phyloP scores from a whole-genome alignment of 1,140 invertebrate genomes.

The Pseudoatta argentina region DNA sequence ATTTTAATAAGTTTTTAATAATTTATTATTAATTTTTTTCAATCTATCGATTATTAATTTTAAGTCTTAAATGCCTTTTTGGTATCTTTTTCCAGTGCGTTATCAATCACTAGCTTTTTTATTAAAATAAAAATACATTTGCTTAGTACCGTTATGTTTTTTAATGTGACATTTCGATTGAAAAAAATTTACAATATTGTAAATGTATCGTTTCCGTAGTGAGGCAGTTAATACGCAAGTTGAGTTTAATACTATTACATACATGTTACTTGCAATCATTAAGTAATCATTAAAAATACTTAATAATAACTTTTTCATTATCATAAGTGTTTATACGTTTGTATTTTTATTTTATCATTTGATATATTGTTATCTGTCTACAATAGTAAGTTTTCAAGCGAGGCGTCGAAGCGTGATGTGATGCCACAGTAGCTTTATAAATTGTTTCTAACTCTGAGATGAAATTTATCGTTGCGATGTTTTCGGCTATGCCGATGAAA shows the following conservation, averaged over 20 bases:
- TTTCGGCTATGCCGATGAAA: constrained; percentile 41
- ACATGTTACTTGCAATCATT: background rate
- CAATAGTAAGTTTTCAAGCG: constrained; percentile 23
- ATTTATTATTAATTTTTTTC: background rate
- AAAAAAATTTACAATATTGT: too few species aligned
- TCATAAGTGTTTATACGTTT: background rate
- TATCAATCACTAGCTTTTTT: too few species aligned
- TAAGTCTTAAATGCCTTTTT: too few species aligned
- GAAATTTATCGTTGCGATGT: constrained; percentile 60
- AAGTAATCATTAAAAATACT: background rate
- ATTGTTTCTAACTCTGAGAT: constrained; percentile 57
- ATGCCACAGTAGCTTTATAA: constrained; percentile 46
- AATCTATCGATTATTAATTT: constrained; percentile 1
- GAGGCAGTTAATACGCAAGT: background rate
- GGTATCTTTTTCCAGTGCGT: too few species aligned
- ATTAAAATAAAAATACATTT: too few species aligned
- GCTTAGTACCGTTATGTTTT: too few species aligned
- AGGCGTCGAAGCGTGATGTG: constrained; percentile 39
- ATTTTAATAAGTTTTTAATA: background rate
- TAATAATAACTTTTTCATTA: background rate
- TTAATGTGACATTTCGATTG: too few species aligned
- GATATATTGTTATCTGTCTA: constrained; percentile 19
- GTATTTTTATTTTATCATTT: background rate
- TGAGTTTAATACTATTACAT: background rate
- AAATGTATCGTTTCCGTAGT: too few species aligned